Conservation (phyloP, 2,888 invertebrate genomes). For the Hymenopus coronatus region DNA sequence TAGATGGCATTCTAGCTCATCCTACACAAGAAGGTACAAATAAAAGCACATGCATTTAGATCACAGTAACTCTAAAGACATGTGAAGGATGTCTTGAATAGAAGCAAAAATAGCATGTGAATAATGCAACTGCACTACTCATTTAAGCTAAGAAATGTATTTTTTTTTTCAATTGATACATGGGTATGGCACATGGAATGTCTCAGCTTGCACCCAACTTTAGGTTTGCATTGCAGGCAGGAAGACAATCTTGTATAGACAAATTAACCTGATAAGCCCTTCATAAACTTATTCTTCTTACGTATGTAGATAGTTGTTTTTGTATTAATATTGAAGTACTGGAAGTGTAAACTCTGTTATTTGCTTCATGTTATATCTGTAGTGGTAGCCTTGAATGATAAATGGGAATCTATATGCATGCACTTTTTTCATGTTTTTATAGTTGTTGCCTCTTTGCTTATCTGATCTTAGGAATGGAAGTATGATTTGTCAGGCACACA, state of each 20-base stretch:
- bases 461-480: neutral
- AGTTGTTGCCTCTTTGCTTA: neutral
- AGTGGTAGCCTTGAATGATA: neutral
- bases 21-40: neutral
- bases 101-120: neutral
- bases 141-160: neutral
- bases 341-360: neutral
- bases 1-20: neutral
- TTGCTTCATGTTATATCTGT: neutral
- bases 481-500: neutral
- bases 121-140: neutral
- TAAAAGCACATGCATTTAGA: neutral
- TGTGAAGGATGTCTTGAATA: neutral
- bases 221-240: constrained; percentile 21
- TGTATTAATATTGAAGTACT: neutral
- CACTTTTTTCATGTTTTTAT: neutral
- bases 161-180: neutral
- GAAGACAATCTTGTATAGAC: constrained; percentile 11
- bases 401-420: neutral
- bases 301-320: neutral
- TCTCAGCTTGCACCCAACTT: constrained; percentile 15
- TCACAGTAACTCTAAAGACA: neutral
- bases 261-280: neutral
- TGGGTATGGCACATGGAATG: constrained; percentile 14
- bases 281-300: neutral